Evolutionary conservation across 2,888 invertebrate genomes (phyloP).

Genomic region (Slavum lentiscoides): DNA sequence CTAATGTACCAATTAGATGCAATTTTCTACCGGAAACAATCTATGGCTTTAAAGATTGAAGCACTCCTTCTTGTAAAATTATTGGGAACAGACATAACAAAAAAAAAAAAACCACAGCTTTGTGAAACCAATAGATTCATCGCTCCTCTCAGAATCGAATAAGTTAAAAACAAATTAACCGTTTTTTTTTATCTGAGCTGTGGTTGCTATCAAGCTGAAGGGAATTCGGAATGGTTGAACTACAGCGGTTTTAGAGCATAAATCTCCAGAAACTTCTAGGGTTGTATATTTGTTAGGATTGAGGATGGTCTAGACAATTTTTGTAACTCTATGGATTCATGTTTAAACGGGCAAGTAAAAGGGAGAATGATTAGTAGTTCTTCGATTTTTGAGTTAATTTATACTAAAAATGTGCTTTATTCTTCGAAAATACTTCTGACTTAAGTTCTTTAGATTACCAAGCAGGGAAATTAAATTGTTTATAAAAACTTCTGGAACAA

Average conservation of each 20-base stretch:
- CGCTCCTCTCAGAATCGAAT: no score
- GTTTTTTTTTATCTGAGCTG: background rate
- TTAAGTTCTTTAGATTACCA: background rate
- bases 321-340: background rate
- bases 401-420: constrained; percentile 4
- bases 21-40: no score
- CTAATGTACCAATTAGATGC: no score
- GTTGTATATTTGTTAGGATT: background rate
- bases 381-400: background rate
- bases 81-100: no score
- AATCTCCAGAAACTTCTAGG: constrained; percentile 6
- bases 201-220: background rate
- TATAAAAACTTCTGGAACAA: no score
- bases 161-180: no score
- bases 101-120: no score
- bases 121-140: no score
- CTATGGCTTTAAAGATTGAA: no score
- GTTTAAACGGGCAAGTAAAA: constrained; percentile 1
- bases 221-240: background rate
- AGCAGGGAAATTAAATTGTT: no score
- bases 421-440: background rate
- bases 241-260: background rate
- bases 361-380: background rate
- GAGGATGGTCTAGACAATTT: background rate
- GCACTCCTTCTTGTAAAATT: no score